These are phyloP conservation scores for Drosophila takahashii DNA, from an alignment of 1,140 invertebrate species.

Conservation along the genomic window DNA sequence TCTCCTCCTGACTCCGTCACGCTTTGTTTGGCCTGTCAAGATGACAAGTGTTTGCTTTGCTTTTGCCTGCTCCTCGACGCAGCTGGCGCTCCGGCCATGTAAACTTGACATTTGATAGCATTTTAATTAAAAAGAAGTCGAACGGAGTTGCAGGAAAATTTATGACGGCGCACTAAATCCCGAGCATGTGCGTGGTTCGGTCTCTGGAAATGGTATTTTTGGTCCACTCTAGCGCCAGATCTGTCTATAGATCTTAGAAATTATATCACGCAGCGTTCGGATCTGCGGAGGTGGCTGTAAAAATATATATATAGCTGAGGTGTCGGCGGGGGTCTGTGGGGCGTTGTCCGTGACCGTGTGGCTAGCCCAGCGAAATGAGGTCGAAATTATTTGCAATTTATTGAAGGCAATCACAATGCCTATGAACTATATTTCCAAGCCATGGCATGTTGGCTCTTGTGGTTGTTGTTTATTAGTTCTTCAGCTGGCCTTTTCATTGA, in stretches of 20 bases:
- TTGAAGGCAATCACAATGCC: conserved; percentile 82
- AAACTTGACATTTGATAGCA: conserved; percentile 84
- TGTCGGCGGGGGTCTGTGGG: conserved; percentile 15
- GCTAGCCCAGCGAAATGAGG: conserved; percentile 76
- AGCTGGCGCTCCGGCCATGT: conserved; percentile 68
- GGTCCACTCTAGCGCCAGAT: conserved; percentile 27
- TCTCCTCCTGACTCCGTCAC: conserved; percentile 67
- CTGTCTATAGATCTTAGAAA: conserved; percentile 67
- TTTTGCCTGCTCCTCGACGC: conserved; percentile 52
- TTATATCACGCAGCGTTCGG: conserved; percentile 70
- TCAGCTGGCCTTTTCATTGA: conserved; percentile 67
- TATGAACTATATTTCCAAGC: conserved; percentile 70
- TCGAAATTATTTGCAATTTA: conserved; percentile 84
- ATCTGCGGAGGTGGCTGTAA: conserved; percentile 20
- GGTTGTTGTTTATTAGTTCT: conserved; percentile 69
- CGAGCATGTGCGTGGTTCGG: conserved; percentile 69
- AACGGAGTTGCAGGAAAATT: conserved; percentile 66
- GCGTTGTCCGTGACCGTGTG: conserved; percentile 75
- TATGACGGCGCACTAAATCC: conserved; percentile 65
- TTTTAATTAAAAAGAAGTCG: conserved; percentile 81
- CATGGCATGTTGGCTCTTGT: conserved; percentile 32
- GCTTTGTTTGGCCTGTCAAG: conserved; percentile 82
- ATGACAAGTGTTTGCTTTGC: conserved; percentile 82
- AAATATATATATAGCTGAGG: not conserved
- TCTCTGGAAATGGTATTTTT: conserved; percentile 41